A percentile compares a stretch with the other conserved stretches of the same genome.
These are phyloP conservation scores for Drosophila neotestacea DNA, from an alignment of 2,888 invertebrate species.

Conservation along the genomic window DNA sequence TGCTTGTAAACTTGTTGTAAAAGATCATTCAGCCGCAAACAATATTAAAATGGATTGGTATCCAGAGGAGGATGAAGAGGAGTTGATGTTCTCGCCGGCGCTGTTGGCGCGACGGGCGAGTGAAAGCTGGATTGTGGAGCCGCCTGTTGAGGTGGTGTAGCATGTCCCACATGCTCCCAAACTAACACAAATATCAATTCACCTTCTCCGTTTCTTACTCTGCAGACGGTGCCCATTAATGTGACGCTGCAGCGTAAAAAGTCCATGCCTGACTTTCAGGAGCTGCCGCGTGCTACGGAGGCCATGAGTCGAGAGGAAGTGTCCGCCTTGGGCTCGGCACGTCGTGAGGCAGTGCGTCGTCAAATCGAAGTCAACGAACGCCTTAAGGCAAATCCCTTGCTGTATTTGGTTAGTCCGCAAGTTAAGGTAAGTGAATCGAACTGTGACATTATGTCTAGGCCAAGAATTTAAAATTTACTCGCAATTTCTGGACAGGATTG, in stretches of 20 bases:
- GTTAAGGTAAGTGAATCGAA: conserved; percentile 91
- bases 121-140: conserved; percentile 95
- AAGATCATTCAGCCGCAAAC: too few species aligned
- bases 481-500: conserved; percentile 89
- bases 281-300: conserved; percentile 91
- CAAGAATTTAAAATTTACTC: background rate
- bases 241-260: conserved; percentile 96
- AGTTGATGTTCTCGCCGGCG: conserved; percentile 94
- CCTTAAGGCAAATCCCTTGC: conserved; percentile 96
- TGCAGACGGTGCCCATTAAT: conserved; percentile 91
- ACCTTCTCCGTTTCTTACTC: conserved; percentile 44
- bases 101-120: conserved; percentile 94
- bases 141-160: conserved; percentile 91
- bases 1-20: conserved; percentile 18
- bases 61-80: conserved; percentile 93
- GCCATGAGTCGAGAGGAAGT: conserved; percentile 98
- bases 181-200: conserved; percentile 2
- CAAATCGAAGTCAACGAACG: conserved; percentile 96
- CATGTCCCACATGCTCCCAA: conserved; percentile 1
- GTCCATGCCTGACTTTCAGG: conserved; percentile 97
- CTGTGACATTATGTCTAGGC: background rate
- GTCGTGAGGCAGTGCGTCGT: conserved; percentile 96
- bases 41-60: conserved; percentile 89
- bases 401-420: conserved; percentile 98
- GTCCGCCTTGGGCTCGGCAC: conserved; percentile 95